Evolutionary conservation across 2,113 vertebrate genomes (phyloP).

Genomic region (Euleptes europaea): DNA sequence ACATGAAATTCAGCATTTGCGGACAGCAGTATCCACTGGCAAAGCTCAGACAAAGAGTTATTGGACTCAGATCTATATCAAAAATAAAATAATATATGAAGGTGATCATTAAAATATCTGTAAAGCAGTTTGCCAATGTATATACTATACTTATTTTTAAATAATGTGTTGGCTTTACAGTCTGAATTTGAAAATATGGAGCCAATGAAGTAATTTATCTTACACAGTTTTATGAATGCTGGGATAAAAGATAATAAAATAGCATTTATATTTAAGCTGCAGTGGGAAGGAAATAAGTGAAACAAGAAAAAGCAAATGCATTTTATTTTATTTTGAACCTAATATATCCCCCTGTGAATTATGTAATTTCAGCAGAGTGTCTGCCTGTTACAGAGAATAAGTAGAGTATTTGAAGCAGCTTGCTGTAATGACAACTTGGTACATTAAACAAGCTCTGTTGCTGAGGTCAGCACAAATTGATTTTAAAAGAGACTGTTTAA

Average conservation of each 20-base stretch:
- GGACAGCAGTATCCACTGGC: neutral
- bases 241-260: neutral
- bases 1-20: constrained; percentile 12
- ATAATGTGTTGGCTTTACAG: neutral
- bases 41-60: neutral
- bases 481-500: constrained; percentile 4
- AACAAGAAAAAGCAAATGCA: neutral
- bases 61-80: neutral
- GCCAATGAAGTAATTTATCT: neutral
- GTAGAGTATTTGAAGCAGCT: constrained; percentile 1
- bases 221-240: neutral
- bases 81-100: neutral
- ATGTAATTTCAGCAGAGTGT: constrained; percentile 7
- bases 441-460: constrained; percentile 1
- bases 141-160: neutral
- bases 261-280: neutral
- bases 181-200: neutral
- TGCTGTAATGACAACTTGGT: constrained; percentile 11
- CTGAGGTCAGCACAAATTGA: constrained; percentile 22
- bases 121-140: too few relatives aligned
- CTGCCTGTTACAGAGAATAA: neutral
- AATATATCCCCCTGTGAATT: constrained; percentile 6
- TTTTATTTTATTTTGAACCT: constrained; percentile 6
- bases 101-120: neutral
- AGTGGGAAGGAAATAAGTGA: neutral